These are phyloP conservation scores for Cassiopea andromeda DNA, from an alignment of 30 jellyfish, hydroid and myxozoan species.

Conservation along the genomic window DNA sequence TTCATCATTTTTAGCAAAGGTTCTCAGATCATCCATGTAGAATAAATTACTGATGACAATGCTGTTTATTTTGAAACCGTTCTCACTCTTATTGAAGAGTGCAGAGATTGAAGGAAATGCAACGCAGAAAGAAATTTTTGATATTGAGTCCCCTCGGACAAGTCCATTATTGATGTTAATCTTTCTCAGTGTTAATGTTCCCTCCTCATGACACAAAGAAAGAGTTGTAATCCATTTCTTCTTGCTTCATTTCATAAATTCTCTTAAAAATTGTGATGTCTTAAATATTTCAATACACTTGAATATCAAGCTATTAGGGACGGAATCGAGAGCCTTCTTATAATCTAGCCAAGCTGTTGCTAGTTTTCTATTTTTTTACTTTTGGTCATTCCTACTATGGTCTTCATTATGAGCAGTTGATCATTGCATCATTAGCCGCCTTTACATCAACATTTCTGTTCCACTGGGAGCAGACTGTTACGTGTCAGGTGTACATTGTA, in stretches of 20 bases:
- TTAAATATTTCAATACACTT: background rate
- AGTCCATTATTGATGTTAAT: background rate
- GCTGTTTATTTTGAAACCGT: background rate
- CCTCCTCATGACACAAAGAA: background rate
- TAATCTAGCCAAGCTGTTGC: background rate
- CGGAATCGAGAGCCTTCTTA: background rate
- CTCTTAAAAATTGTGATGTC: background rate
- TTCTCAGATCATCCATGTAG: slow-evolving; percentile 6
- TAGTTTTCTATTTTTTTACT: background rate
- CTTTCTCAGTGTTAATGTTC: background rate
- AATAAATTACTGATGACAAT: background rate
- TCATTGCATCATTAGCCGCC: background rate
- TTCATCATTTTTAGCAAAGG: slow-evolving; percentile 39
- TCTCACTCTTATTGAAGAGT: background rate
- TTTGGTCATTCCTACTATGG: background rate
- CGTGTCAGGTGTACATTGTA: background rate
- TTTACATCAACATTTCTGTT: background rate
- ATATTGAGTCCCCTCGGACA: background rate
- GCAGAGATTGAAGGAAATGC: background rate
- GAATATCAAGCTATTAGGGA: background rate
- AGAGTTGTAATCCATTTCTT: background rate
- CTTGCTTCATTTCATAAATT: background rate
- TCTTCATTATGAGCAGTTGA: background rate
- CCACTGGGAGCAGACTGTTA: background rate
- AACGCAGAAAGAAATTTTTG: background rate